A percentile compares a stretch with the other conserved stretches of the same genome.
These are phyloP conservation scores for Esox lucius DNA, from an alignment of 2,797 vertebrate genomes.

Conservation along the genomic window DNA sequence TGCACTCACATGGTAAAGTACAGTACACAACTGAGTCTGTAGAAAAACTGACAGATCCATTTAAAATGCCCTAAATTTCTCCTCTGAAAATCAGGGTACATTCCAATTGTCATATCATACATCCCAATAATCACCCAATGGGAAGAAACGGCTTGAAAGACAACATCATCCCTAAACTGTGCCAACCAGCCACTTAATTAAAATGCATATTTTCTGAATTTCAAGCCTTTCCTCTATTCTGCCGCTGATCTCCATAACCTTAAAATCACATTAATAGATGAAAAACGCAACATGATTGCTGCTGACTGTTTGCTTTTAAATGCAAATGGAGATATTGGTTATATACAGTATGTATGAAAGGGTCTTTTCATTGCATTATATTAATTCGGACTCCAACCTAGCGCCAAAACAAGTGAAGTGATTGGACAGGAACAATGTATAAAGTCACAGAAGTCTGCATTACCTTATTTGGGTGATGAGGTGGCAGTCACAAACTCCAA, in stretches of 20 bases:
- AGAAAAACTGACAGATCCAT: neutral
- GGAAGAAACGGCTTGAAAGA: neutral
- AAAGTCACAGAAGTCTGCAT: neutral
- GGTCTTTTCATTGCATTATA: constrained; percentile 1
- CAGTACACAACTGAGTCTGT: neutral
- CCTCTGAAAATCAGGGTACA: neutral
- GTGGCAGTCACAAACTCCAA: neutral
- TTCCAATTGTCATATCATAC: neutral
- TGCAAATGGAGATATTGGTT: constrained; percentile 43
- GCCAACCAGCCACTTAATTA: constrained; percentile 36
- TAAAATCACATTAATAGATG: constrained; percentile 44
- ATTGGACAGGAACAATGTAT: neutral
- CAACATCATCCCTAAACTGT: constrained; percentile 6
- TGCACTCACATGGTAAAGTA: neutral
- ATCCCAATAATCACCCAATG: constrained; percentile 1
- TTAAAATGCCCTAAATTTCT: neutral
- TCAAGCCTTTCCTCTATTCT: constrained; percentile 26
- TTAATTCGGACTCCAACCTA: neutral
- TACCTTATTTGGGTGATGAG: neutral
- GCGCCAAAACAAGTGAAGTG: neutral
- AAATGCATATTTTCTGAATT: constrained; percentile 30
- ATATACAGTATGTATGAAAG: constrained; percentile 16
- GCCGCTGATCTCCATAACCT: constrained; percentile 37
- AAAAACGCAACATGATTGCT: constrained; percentile 38
- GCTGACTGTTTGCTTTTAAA: constrained; percentile 50